phyloP scores from a whole-genome alignment of 2,113 vertebrate genomes.

The Pelecanus crispus region DNA sequence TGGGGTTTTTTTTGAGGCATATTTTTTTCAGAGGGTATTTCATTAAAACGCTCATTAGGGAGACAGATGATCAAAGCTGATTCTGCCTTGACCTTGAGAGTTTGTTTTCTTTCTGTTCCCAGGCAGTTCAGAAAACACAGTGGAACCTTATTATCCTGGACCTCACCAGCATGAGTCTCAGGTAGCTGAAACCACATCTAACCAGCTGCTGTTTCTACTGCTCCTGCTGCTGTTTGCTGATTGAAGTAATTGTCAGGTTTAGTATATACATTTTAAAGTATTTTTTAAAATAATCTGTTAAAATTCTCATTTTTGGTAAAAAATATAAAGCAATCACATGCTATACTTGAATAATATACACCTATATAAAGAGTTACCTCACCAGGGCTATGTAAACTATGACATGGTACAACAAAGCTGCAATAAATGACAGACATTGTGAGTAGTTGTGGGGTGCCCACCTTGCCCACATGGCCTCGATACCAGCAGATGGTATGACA shows the following conservation, averaged over 20 bases:
- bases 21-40: background rate
- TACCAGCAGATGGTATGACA: background rate
- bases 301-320: background rate
- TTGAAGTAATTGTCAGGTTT: background rate
- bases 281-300: background rate
- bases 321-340: background rate
- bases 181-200: background rate
- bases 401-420: background rate
- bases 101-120: background rate
- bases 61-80: background rate
- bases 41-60: background rate
- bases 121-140: background rate
- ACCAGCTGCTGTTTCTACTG: background rate
- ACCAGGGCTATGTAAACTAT: background rate
- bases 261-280: background rate
- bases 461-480: background rate
- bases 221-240: background rate
- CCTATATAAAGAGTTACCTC: background rate
- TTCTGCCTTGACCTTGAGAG: background rate
- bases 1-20: accelerated
- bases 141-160: background rate
- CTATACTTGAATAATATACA: background rate
- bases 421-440: background rate
- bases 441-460: background rate
- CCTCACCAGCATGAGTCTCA: background rate